phyloP scores from a whole-genome alignment of 2,113 vertebrate species.

The Setophaga kirtlandii region DNA sequence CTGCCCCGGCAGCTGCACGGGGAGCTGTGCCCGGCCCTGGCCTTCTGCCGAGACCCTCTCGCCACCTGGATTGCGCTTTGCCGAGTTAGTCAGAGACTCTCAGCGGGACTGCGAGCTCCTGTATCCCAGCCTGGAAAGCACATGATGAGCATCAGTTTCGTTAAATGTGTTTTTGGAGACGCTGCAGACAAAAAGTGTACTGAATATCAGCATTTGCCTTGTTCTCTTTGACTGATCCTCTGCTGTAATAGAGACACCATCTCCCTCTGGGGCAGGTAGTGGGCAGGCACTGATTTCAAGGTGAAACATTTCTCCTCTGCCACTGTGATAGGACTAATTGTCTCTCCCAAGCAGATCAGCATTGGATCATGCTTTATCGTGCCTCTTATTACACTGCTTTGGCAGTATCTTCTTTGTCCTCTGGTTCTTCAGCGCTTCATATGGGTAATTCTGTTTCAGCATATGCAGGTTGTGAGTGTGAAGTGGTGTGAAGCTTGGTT shows the following conservation, averaged over 20 bases:
- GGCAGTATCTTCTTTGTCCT: background rate
- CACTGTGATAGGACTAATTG: background rate
- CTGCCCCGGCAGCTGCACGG: background rate
- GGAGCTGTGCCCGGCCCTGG: background rate
- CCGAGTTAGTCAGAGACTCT: background rate
- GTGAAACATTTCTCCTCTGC: background rate
- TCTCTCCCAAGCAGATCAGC: background rate
- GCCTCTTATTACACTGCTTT: background rate
- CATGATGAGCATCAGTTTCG: background rate
- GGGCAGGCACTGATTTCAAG: background rate
- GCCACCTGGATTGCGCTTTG: background rate
- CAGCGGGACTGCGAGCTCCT: background rate
- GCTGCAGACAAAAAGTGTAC: background rate
- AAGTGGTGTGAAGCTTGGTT: background rate
- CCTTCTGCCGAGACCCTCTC: accelerated
- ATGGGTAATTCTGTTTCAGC: background rate
- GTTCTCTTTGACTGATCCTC: background rate
- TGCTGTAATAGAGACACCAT: background rate
- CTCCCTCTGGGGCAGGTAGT: background rate
- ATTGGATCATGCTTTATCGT: background rate
- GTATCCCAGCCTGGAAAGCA: background rate
- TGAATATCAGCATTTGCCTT: background rate
- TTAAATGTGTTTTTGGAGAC: background rate
- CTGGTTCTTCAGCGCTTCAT: accelerated
- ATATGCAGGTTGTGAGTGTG: background rate